These are phyloP conservation scores for Hippotragus niger DNA, from an alignment of 2,113 vertebrate genomes.

Conservation along the genomic window DNA sequence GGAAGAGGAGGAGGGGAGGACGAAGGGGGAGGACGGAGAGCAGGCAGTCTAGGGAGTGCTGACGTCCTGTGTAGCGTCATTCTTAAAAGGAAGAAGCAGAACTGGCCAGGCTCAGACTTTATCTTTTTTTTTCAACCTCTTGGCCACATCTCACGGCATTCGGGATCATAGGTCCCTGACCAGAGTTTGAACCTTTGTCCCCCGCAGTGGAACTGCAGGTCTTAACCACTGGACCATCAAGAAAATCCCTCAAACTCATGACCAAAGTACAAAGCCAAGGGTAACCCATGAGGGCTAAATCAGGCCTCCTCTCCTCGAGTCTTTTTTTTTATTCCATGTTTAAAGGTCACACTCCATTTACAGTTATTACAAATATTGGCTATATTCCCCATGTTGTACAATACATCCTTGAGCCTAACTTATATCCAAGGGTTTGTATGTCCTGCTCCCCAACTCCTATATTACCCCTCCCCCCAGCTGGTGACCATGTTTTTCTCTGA, in stretches of 20 bases:
- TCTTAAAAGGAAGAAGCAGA: neutral
- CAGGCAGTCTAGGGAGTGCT: fast-evolving
- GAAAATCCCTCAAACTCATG: neutral
- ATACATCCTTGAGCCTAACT: neutral
- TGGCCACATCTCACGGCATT: neutral
- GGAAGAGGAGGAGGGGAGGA: neutral
- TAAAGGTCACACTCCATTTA: neutral
- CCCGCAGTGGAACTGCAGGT: neutral
- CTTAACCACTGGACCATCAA: neutral
- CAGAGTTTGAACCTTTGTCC: neutral
- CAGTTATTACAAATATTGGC: neutral
- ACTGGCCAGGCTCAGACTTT: neutral
- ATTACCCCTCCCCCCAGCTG: neutral
- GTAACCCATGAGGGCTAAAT: neutral
- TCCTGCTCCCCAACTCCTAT: neutral
- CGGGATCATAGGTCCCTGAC: neutral
- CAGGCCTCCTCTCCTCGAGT: neutral
- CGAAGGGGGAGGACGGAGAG: fast-evolving
- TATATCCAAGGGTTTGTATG: neutral
- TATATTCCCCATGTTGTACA: neutral
- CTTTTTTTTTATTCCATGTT: neutral
- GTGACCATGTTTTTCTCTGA: neutral
- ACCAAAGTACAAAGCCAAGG: neutral
- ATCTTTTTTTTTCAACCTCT: neutral
- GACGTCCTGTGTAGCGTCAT: neutral